phyloP scores from a whole-genome alignment of 2,888 invertebrate genomes.

The Andrena bicolor region DNA sequence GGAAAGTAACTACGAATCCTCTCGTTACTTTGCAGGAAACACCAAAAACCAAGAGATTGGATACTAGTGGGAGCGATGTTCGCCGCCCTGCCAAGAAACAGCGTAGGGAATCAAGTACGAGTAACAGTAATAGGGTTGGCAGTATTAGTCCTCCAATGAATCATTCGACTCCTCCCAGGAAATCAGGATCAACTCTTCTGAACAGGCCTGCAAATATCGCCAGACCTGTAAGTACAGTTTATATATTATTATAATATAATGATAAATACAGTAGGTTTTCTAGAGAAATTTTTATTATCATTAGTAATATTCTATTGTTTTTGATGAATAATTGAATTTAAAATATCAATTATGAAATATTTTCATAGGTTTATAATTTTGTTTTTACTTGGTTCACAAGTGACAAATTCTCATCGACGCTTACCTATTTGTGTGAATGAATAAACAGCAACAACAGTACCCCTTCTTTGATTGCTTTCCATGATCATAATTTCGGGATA shows the following conservation, averaged over 20 bases:
- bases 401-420: background rate
- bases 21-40: constrained; percentile 76
- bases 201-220: constrained; percentile 89
- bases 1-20: constrained; percentile 31
- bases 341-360: background rate
- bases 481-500: background rate
- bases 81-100: constrained; percentile 82
- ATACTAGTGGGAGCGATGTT: constrained; percentile 76
- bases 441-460: constrained; percentile 23
- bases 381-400: background rate
- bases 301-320: background rate
- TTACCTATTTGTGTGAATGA: constrained; percentile 16
- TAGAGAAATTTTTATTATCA: background rate
- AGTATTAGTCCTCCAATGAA: constrained; percentile 85
- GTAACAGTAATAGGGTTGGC: constrained; percentile 85
- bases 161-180: constrained; percentile 87
- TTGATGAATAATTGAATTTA: background rate
- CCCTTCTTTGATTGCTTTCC: constrained; percentile 34
- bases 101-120: constrained; percentile 84
- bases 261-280: background rate
- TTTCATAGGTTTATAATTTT: background rate
- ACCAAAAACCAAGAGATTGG: constrained; percentile 82
- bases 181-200: constrained; percentile 86
- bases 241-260: constrained; percentile 2
- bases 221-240: constrained; percentile 88